Evolutionary conservation across 2,888 invertebrate genomes (phyloP).

Genomic region (Monoplex corrugatus): DNA sequence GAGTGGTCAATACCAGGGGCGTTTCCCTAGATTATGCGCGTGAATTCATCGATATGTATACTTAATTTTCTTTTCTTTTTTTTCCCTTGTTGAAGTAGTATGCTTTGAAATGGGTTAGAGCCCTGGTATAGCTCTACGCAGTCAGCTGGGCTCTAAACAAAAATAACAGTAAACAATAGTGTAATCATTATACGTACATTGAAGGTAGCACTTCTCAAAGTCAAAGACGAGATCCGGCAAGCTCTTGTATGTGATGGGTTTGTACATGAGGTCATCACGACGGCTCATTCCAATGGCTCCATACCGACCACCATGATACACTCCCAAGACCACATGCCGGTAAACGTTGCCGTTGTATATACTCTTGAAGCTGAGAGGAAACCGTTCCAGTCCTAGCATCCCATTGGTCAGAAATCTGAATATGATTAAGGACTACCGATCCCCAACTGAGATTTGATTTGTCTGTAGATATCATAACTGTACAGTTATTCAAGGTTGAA

Average conservation of each 20-base stretch:
- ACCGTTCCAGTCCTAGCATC: constrained; percentile 79
- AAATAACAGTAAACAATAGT: background rate
- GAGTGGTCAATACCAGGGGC: no score
- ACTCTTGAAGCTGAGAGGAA: constrained; percentile 81
- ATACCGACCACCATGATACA: constrained; percentile 79
- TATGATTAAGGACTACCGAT: background rate
- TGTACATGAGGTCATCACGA: constrained; percentile 81
- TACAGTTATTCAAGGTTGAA: no score
- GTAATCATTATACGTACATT: constrained; percentile 78
- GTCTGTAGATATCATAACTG: no score
- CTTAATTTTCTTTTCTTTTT: no score
- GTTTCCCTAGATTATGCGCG: no score
- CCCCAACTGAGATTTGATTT: no score
- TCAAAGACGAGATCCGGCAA: constrained; percentile 78
- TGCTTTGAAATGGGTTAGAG: no score
- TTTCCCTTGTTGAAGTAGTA: no score
- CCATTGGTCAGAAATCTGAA: constrained; percentile 80
- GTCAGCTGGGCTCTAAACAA: background rate
- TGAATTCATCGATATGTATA: no score
- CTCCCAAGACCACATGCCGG: constrained; percentile 81
- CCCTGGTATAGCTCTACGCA: no score
- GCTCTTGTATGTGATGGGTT: constrained; percentile 79
- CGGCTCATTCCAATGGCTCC: constrained; percentile 82
- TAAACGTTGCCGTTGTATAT: constrained; percentile 76
- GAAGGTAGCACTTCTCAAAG: constrained; percentile 77